phyloP scores from a whole-genome alignment of 2,888 invertebrate species.

The Pristionchus mayeri region DNA sequence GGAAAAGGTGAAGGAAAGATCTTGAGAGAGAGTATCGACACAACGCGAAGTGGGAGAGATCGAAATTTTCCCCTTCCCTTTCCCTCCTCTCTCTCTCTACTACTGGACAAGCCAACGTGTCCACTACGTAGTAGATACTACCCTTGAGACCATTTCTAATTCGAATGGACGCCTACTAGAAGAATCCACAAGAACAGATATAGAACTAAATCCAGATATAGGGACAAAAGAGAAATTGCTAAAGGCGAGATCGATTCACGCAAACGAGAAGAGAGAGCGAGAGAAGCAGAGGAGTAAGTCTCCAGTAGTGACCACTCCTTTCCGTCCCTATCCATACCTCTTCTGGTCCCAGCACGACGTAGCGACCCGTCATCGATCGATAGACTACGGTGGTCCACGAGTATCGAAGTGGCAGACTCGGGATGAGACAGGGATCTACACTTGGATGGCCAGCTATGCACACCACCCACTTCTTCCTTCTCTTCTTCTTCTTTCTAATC shows the following conservation, averaged over 20 bases:
- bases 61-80: constrained; percentile 34
- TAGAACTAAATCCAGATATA: not conserved
- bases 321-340: constrained; percentile 9
- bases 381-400: not conserved
- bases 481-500: constrained; percentile 6
- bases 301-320: constrained; percentile 26
- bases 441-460: constrained; percentile 30
- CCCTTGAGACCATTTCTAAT: not conserved
- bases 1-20: not conserved
- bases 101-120: constrained; percentile 3
- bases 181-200: no score
- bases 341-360: constrained; percentile 41
- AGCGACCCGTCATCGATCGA: constrained; percentile 31
- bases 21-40: no score
- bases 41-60: constrained; percentile 25
- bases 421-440: constrained; percentile 17
- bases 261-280: not conserved
- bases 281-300: constrained; percentile 15
- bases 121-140: constrained; percentile 9
- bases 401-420: not conserved
- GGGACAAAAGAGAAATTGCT: not conserved
- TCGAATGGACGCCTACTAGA: no score
- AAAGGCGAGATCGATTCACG: constrained; percentile 7
- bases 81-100: not conserved
- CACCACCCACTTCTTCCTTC: constrained; percentile 15